Base-by-base conservation (phyloP, 2,797 vertebrate genomes). In the Pangasius krempfi region DNA sequence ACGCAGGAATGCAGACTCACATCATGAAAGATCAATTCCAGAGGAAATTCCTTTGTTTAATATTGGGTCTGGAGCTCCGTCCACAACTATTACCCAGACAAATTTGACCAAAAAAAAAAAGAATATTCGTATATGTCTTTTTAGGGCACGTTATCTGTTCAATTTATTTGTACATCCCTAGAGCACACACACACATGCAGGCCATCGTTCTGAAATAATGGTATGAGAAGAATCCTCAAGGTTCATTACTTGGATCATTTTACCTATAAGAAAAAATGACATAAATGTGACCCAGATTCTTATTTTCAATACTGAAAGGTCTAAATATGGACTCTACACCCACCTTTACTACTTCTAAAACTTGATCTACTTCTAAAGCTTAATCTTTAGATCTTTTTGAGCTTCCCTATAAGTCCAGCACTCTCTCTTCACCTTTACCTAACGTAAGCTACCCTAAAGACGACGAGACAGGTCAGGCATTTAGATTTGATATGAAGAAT, bases 351-450 rank as follows among this genome's bases (percentile, higher is more conserved):
- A 60, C 79, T 60, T 60, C 78, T 58, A 0, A 50, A 60, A 37
- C 80, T 47, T n/a, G 58, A 62, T 27, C 56, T 62, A 14, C 80
- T 83, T 82, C 56, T 25, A 5, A 27, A 54, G 37, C 22, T 4
- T 64, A 47, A 83, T 27, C 40, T 64, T 66, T 27, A 25, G 58
- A 64, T 16, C 58, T 62, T 84, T 83, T 10, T 22, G 47, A 66
- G n/a, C 62, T 52, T 84, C 58, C 9, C 30, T 56, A 20, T 3
- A 54, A 79, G n/a, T 47, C 58, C 1, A 68, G 60, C 60, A 12
- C 82, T 37, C 62, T 52, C 62, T 70, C 47, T 70, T 70, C 13
- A 37, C n/a, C 83, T 70, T 84, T 84, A 33, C 44, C 83, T 13
- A 70, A 68, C 6, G 0, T 54, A 37, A 84, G 64, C 83, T 54